These are phyloP conservation scores for Bothrops jararaca DNA, from an alignment of 2,113 vertebrate species.

Conservation along the genomic window DNA sequence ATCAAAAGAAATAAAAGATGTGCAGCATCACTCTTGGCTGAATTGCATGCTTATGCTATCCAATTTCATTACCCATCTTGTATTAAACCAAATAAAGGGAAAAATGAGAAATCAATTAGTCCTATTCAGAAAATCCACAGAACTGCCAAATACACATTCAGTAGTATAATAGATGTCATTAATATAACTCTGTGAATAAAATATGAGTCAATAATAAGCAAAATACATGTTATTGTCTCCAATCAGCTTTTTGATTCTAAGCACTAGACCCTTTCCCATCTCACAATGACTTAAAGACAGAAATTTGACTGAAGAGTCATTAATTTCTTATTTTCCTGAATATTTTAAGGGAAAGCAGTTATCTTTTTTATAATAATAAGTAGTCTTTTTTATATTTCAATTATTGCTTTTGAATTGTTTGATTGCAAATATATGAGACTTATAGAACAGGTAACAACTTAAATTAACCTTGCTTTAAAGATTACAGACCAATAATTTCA, in stretches of 20 bases:
- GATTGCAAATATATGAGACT: slow-evolving; percentile 19
- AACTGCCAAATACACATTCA: slow-evolving; percentile 36
- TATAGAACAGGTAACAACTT: slow-evolving; percentile 13
- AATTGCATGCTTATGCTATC: neutral
- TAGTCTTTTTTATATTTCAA: slow-evolving; percentile 29
- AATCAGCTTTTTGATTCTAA: slow-evolving; percentile 41
- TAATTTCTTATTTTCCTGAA: slow-evolving; percentile 29
- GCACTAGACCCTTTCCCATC: slow-evolving; percentile 8
- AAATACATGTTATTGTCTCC: slow-evolving; percentile 32
- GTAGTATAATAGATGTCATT: slow-evolving; percentile 36
- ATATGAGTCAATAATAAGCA: slow-evolving; percentile 36
- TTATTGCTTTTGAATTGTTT: slow-evolving; percentile 38
- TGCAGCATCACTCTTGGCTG: neutral
- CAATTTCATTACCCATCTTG: slow-evolving; percentile 9
- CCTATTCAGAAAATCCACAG: slow-evolving; percentile 34
- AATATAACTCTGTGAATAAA: slow-evolving; percentile 30
- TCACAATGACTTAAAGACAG: slow-evolving; percentile 30
- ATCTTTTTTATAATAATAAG: slow-evolving; percentile 39
- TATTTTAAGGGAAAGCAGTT: neutral
- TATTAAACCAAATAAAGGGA: slow-evolving; percentile 48
- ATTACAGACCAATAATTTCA: neutral
- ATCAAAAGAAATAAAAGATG: neutral
- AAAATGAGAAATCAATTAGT: slow-evolving; percentile 44
- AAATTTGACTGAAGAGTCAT: slow-evolving; percentile 24
- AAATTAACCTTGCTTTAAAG: neutral